Evolutionary conservation across 2,888 invertebrate species (phyloP), one percentile per base, ranked within the genome.

Genomic region (Bombylius major): DNA sequence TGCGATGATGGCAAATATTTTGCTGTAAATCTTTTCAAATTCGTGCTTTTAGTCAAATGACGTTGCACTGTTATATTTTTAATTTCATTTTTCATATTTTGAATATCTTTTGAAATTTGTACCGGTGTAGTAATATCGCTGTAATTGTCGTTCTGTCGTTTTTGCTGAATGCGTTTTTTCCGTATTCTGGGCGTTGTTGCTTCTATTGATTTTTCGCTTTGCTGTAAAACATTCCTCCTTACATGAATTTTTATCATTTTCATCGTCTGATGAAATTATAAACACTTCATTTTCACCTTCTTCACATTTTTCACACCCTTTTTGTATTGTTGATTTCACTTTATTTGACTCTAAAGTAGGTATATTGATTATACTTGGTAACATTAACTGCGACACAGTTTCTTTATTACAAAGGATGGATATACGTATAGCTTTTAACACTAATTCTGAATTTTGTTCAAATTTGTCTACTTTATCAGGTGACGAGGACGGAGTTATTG

Each of bases 11-110:
- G 57, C 34, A 55, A 48, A 49, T 54, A 47, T 47, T 60, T 60
- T 9, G 12, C 48, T 3, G 52, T 31, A 53, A 58, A 55, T 31
- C 49, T 58, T 45, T 60, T 60, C 8, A 60, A 47, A 55, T 60
- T 58, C 31, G 60, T 58, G 7, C 51, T 57, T n/a, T 44, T 58
- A 34, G 60, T 60, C n/a, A 60, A 48, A 47, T 54, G 56, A 5
- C 60, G 51, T 44, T 47, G 45, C 8, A n/a, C 33, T 5, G 34
- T 8, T 9, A 39, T 50, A 44, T 34, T 54, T 33, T 56, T 5
- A 45, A 45, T 14, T 46, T 45, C 45, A 9, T 34, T 34, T 36
- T 36, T 39, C 4, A 45, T 39, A 23, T 39, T 14, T 45, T 5
- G 45, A 14, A 14, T 45, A n/a, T 45, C 45, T 5, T 45, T 12